Evolutionary conservation across 2,113 vertebrate species (phyloP).

Genomic region (Chroicocephalus ridibundus): DNA sequence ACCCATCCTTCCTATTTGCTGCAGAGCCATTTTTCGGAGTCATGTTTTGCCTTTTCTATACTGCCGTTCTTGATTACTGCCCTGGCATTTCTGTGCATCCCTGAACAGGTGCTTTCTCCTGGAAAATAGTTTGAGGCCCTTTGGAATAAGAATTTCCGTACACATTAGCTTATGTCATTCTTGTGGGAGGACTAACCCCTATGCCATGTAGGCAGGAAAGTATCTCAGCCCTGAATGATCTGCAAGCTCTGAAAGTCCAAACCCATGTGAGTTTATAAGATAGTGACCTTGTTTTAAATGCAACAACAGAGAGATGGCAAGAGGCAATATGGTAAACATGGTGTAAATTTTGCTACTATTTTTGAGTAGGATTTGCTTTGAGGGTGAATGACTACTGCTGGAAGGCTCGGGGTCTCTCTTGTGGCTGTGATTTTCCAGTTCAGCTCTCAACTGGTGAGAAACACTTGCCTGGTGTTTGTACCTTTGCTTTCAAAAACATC

Average conservation of each 20-base stretch:
- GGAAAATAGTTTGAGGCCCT: neutral
- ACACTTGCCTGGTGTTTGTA: neutral
- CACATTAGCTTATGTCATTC: neutral
- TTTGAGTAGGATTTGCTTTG: neutral
- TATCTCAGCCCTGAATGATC: neutral
- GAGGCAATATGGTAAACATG: neutral
- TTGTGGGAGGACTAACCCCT: no score
- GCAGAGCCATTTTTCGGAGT: neutral
- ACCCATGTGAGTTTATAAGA: neutral
- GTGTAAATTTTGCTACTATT: neutral
- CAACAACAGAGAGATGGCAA: neutral
- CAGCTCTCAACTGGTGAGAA: neutral
- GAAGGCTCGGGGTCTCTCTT: neutral
- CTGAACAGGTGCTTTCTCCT: neutral
- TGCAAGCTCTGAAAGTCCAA: neutral
- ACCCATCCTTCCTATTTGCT: neutral
- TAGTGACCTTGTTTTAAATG: neutral
- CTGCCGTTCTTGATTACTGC: neutral
- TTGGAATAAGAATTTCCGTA: neutral
- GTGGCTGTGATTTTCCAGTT: neutral
- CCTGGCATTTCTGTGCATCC: neutral
- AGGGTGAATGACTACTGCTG: neutral
- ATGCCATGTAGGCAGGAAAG: neutral
- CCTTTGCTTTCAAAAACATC: neutral
- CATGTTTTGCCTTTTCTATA: neutral